Conservation (phyloP, 2,113 vertebrate genomes). For the Scophthalmus maximus region DNA sequence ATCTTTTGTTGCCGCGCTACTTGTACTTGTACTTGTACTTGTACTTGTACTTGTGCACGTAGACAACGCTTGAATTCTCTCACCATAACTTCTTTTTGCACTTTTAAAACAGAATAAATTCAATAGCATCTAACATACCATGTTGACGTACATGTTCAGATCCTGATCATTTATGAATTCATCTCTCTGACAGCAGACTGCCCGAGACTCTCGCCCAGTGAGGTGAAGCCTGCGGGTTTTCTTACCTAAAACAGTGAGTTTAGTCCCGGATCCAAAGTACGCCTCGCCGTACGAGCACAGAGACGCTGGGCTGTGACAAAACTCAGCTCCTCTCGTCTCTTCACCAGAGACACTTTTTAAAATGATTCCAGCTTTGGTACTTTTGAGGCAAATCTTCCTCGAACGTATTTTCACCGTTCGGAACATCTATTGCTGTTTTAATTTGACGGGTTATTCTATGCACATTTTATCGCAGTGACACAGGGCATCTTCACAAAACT, state of each 20-base stretch:
- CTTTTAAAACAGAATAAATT: no score
- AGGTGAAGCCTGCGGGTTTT: background rate
- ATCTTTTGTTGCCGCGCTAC: background rate
- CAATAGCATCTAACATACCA: background rate
- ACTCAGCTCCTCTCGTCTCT: background rate
- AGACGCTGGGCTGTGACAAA: conserved; percentile 50
- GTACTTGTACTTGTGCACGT: no score
- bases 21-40: background rate
- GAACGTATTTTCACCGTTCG: no score
- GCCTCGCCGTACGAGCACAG: conserved; percentile 66
- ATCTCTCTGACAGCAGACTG: background rate
- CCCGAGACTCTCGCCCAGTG: background rate
- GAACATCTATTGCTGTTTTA: no score
- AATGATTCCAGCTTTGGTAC: background rate
- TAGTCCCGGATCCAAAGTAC: conserved; percentile 76
- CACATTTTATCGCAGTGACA: no score
- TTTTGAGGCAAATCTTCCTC: no score
- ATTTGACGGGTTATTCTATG: no score
- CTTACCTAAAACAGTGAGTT: conserved; percentile 79
- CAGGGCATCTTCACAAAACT: no score
- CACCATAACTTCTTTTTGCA: no score
- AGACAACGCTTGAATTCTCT: background rate
- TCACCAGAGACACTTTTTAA: background rate
- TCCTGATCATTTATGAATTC: background rate
- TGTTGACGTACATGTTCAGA: background rate